Conservation (phyloP, 2,888 invertebrate species). For the Emmelina monodactyla region DNA sequence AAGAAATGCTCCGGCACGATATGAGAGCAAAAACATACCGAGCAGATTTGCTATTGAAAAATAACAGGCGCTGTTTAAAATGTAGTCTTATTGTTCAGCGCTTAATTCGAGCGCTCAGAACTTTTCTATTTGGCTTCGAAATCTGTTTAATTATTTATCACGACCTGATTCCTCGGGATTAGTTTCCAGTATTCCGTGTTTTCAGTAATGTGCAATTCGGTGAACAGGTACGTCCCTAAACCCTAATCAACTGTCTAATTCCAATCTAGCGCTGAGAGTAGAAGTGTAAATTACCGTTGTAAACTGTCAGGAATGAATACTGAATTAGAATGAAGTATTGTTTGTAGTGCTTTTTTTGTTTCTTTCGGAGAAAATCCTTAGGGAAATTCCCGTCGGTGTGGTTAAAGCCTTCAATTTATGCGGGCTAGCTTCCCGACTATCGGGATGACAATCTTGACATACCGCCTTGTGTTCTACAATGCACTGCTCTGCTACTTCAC, state of each 20-base stretch:
- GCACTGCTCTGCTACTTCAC: slow-evolving; percentile 24
- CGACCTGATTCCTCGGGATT: too few relatives aligned
- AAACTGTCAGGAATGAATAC: slow-evolving; percentile 42
- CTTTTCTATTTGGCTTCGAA: too few relatives aligned
- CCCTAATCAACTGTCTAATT: slow-evolving; percentile 8
- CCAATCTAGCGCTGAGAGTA: slow-evolving; percentile 27
- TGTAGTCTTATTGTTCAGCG: too few relatives aligned
- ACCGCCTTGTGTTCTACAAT: slow-evolving; percentile 30
- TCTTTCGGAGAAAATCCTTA: slow-evolving; percentile 45
- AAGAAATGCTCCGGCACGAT: too few relatives aligned
- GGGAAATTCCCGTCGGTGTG: slow-evolving; percentile 51
- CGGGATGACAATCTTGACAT: slow-evolving; percentile 48
- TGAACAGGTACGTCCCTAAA: too few relatives aligned
- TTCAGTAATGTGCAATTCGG: too few relatives aligned
- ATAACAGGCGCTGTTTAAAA: too few relatives aligned
- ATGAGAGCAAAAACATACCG: too few relatives aligned
- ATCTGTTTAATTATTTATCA: too few relatives aligned
- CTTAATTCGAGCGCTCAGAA: too few relatives aligned
- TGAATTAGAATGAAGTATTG: slow-evolving; percentile 51
- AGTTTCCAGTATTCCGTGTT: too few relatives aligned
- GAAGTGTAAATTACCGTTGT: slow-evolving; percentile 37
- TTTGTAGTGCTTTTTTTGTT: slow-evolving; percentile 38
- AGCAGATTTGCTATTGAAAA: too few relatives aligned
- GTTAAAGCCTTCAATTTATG: slow-evolving; percentile 56
- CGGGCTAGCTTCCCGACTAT: slow-evolving; percentile 44